Evolutionary conservation across 2,888 invertebrate genomes (phyloP), one percentile per base, ranked within the genome.

Genomic region (Callimorpha dominula): DNA sequence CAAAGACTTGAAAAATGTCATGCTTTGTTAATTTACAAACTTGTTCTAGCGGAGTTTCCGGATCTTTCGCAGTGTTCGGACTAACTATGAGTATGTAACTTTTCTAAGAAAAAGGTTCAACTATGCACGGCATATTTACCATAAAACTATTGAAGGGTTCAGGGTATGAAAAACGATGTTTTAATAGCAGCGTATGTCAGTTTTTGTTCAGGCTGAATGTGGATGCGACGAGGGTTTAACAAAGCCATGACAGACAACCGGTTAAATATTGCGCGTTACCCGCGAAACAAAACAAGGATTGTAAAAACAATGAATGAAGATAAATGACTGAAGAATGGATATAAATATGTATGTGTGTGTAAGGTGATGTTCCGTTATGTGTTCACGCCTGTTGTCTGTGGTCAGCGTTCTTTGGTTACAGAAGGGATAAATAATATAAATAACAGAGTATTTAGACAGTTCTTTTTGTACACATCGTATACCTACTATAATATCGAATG

Each of bases 181-280:
- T 57, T 68, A 68, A 69, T 68, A 60, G 57, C 46, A 65, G 15
- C 68, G 43, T 60, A 11, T 54, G 49, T 40, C 70, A 70, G 52
- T 69, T 73, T 73, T 73, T 73, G 70, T 68, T 62, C 40, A n/a
- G 49, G 40, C 57, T 63, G 63, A 57, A 57, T 69, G 73, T 63
- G 20, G 52, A 67, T 50, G 31, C 65, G 70, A 73, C 66, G 69
- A 67, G 73, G 73, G 70, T 73, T n/a, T 43, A 57, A 72, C 68
- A 65, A 50, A 57, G 60, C 68, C 52, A 11, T 65, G 69, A 73
- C 65, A 43, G 69, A 73, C 66, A 70, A 65, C 42, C 66, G 31
- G 60, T 52, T 68, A 72, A 68, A 63, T 68, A 72, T 72, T 57
- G 65, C 68, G 52, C 42, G 40, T 68, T 71, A 43, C 46, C 11